These are phyloP conservation scores for Artemia franciscana DNA, from an alignment of 1,140 invertebrate genomes.

Conservation along the genomic window DNA sequence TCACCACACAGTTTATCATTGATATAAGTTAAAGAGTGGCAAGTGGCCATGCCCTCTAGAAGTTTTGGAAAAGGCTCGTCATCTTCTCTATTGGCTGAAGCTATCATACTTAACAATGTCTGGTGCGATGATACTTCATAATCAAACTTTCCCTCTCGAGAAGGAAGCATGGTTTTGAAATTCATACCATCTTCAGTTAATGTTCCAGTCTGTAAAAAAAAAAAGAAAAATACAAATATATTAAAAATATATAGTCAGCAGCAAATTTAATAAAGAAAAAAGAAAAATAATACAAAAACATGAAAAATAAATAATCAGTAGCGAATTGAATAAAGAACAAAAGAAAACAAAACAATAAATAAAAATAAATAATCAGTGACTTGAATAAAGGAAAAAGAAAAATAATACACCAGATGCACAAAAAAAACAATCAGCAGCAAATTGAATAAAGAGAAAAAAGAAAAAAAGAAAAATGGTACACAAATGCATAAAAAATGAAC, in stretches of 20 bases:
- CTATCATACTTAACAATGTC: conserved; percentile 21
- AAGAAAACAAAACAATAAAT: no score
- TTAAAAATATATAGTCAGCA: not conserved
- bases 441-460: no score
- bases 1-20: conserved; percentile 50
- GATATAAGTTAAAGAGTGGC: conserved; percentile 57
- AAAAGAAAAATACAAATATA: conserved; percentile 1
- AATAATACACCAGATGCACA: no score
- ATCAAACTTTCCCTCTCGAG: conserved; percentile 13
- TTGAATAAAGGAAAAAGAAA: no score
- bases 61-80: conserved; percentile 12
- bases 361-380: no score
- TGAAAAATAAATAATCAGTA: no score
- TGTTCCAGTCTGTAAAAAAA: conserved; percentile 49
- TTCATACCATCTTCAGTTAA: conserved; percentile 81
- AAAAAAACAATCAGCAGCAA: no score
- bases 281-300: no score
- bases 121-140: conserved; percentile 19
- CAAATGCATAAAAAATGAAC: no score
- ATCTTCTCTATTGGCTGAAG: conserved; percentile 16
- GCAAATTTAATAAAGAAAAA: conserved; percentile 14
- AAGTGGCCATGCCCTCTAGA: conserved; percentile 39
- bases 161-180: conserved; percentile 61
- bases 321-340: conserved; percentile 6
- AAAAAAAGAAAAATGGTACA: no score